These are phyloP conservation scores for Pectinophora gossypiella DNA, from an alignment of 1,140 invertebrate genomes.

Conservation along the genomic window DNA sequence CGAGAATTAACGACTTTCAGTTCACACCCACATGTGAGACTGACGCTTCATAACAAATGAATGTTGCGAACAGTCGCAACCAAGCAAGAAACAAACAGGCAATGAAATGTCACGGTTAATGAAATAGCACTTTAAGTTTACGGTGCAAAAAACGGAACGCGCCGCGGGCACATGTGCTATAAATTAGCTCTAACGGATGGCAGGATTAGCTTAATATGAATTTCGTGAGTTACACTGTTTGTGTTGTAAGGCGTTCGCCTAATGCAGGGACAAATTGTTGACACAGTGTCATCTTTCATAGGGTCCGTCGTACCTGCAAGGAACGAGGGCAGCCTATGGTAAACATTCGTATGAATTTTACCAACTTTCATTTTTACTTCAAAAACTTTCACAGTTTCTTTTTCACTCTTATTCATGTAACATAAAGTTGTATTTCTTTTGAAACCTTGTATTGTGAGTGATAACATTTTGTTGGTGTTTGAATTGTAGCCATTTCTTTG, in stretches of 20 bases:
- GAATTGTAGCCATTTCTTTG: conserved; percentile 32
- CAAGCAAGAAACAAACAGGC: conserved; percentile 14
- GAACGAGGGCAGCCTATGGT: conserved; percentile 30
- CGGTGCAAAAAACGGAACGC: conserved; percentile 52
- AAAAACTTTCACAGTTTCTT: not conserved
- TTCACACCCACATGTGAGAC: conserved; percentile 14
- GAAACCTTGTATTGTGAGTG: not conserved
- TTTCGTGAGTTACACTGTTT: conserved; percentile 69
- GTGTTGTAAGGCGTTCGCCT: conserved; percentile 52
- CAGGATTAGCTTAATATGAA: conserved; percentile 66
- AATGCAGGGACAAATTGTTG: conserved; percentile 65
- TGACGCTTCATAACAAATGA: conserved; percentile 18
- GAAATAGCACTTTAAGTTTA: conserved; percentile 66
- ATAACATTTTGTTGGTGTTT: conserved; percentile 14
- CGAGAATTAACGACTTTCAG: conserved; percentile 6
- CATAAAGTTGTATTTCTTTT: not conserved
- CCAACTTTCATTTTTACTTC: not conserved
- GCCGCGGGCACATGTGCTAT: conserved; percentile 48
- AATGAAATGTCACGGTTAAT: conserved; percentile 52
- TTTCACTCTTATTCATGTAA: not conserved
- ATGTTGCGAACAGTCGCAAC: conserved; percentile 3
- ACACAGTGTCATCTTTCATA: conserved; percentile 63
- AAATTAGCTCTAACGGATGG: conserved; percentile 62
- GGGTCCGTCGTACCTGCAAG: conserved; percentile 44
- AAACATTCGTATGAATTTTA: conserved; percentile 18